Conservation (phyloP, 2,888 invertebrate species). For the Chaetogeoica ovagalla region DNA sequence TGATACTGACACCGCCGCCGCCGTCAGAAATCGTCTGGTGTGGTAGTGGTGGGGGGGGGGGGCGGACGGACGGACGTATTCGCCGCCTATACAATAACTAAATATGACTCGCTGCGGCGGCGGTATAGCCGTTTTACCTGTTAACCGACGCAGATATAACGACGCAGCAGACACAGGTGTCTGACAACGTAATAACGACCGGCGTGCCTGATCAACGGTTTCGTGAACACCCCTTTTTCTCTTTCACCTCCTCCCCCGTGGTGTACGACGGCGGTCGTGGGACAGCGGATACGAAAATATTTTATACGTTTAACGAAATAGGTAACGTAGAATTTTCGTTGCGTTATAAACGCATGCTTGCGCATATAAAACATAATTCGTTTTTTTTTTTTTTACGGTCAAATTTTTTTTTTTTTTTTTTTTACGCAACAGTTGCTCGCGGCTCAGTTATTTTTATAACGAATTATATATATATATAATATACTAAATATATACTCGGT, state of each 20-base stretch:
- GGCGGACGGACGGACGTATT: not conserved
- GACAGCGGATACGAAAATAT: slow-evolving; percentile 8
- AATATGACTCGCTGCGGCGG: not conserved
- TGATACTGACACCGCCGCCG: not conserved
- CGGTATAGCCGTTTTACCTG: slow-evolving; percentile 21
- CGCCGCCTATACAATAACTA: not conserved
- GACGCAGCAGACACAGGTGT: slow-evolving; percentile 21
- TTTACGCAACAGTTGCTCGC: not conserved
- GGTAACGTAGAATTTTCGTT: slow-evolving; percentile 25
- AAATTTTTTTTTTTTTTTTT: slow-evolving; percentile 2
- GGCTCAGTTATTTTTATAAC: too few relatives aligned
- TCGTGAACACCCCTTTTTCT: slow-evolving; percentile 33
- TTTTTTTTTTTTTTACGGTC: slow-evolving; percentile 16
- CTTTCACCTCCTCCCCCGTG: too few relatives aligned
- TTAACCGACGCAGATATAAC: not conserved
- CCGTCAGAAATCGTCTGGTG: slow-evolving; percentile 20
- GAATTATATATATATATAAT: too few relatives aligned
- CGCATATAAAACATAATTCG: not conserved
- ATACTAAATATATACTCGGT: too few relatives aligned
- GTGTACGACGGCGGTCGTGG: slow-evolving; percentile 24
- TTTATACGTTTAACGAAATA: not conserved
- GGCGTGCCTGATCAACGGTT: slow-evolving; percentile 33
- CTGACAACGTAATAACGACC: slow-evolving; percentile 33
- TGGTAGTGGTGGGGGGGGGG: slow-evolving; percentile 40
- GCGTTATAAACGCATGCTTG: not conserved